These are phyloP conservation scores for Drosophila anceps DNA, from an alignment of 2,888 invertebrate genomes.

Conservation along the genomic window DNA sequence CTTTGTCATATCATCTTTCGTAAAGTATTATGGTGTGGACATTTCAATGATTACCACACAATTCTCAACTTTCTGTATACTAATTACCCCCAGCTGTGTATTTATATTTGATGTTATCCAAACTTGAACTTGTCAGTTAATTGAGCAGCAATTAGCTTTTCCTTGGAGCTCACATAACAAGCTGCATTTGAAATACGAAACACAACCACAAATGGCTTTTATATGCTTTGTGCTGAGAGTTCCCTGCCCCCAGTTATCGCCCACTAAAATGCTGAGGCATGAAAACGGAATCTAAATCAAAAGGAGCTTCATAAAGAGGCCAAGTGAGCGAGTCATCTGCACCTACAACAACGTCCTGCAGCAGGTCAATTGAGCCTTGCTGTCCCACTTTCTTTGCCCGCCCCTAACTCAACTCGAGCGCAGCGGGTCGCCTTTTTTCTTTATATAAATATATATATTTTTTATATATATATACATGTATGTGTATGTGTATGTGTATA, in stretches of 20 bases:
- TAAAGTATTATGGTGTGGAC: background rate
- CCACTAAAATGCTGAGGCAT: conserved; percentile 7
- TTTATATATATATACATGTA: conserved; percentile 11
- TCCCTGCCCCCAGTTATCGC: background rate
- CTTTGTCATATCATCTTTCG: background rate
- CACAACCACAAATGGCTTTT: conserved; percentile 13
- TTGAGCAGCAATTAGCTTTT: conserved; percentile 23
- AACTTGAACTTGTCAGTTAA: conserved; percentile 14
- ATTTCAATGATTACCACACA: background rate
- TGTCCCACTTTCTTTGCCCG: conserved; percentile 9
- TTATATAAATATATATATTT: conserved; percentile 2
- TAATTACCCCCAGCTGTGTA: background rate
- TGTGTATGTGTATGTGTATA: conserved; percentile 26
- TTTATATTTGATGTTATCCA: background rate
- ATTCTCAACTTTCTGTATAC: too few species aligned
- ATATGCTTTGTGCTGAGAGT: background rate
- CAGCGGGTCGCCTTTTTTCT: conserved; percentile 49
- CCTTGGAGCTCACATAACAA: background rate
- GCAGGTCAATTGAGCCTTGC: conserved; percentile 46
- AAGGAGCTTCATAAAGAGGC: conserved; percentile 24
- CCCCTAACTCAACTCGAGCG: conserved; percentile 11
- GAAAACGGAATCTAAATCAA: conserved; percentile 36
- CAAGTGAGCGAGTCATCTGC: conserved; percentile 44
- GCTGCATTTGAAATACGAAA: conserved; percentile 3
- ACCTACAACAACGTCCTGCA: conserved; percentile 17